These are phyloP conservation scores for Eupsilia transversa DNA, from an alignment of 2,888 invertebrate species.

Conservation along the genomic window DNA sequence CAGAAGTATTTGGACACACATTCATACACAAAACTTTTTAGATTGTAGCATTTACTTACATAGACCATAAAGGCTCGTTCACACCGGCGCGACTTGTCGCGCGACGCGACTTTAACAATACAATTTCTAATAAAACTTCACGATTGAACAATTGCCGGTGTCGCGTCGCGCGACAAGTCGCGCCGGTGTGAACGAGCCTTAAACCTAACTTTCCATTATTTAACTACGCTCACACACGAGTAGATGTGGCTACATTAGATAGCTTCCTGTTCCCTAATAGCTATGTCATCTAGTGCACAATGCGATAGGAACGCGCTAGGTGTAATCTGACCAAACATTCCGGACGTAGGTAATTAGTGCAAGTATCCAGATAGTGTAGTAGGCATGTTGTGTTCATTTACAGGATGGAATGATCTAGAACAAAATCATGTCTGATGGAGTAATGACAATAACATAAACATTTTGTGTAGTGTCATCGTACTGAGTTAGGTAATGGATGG, in stretches of 20 bases:
- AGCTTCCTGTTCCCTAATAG: slow-evolving; percentile 15
- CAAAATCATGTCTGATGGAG: neutral
- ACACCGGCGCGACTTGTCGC: too few species aligned
- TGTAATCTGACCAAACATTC: slow-evolving; percentile 36
- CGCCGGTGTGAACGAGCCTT: too few species aligned
- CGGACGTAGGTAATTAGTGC: slow-evolving; percentile 42
- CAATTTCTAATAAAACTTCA: too few species aligned
- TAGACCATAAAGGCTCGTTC: too few species aligned
- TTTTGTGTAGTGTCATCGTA: too few species aligned
- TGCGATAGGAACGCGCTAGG: slow-evolving; percentile 6
- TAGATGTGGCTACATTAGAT: neutral
- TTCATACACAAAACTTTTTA: too few species aligned
- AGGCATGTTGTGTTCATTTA: neutral
- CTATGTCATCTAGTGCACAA: slow-evolving; percentile 22
- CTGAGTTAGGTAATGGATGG: too few species aligned
- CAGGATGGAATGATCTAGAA: neutral
- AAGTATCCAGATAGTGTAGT: slow-evolving; percentile 24
- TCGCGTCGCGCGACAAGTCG: too few species aligned
- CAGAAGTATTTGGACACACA: too few species aligned
- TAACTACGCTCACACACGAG: neutral
- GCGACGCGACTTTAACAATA: too few species aligned
- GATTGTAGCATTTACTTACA: neutral
- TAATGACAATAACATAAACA: too few species aligned
- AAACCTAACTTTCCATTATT: neutral
- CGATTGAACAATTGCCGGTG: too few species aligned